Evolutionary conservation across 2,113 vertebrate genomes (phyloP).

Genomic region (Burhinus bistriatus): DNA sequence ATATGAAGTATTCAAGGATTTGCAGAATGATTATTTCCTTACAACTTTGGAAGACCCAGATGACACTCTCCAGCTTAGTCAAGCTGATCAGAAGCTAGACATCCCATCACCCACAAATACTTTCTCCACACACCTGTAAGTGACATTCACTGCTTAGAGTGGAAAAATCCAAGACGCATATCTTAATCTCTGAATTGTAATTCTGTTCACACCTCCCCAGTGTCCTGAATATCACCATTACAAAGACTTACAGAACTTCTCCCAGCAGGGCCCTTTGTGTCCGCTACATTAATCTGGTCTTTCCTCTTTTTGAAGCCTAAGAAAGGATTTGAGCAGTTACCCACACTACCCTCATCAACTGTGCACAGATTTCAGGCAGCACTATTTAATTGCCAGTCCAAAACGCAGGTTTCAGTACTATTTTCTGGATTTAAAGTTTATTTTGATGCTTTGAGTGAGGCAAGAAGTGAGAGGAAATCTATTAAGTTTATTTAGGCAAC

Average conservation of each 20-base stretch:
- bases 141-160: not conserved
- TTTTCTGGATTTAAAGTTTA: not conserved
- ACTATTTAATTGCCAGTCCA: not conserved
- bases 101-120: not conserved
- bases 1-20: not conserved
- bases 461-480: not conserved
- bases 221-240: not conserved
- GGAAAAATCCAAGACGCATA: not conserved
- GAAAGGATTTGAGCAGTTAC: not conserved
- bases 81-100: not conserved
- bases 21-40: not conserved
- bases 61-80: not conserved
- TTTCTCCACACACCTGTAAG: not conserved
- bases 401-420: not conserved
- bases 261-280: not conserved
- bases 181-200: not conserved
- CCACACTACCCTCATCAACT: not conserved
- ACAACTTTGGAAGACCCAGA: fast-evolving
- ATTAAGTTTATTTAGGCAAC: not conserved
- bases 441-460: not conserved
- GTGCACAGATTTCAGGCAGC: not conserved
- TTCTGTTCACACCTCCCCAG: not conserved
- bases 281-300: not conserved
- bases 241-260: not conserved
- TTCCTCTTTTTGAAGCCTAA: not conserved